Base-by-base conservation (phyloP, 1,140 invertebrate genomes). In the Apis mellifera region DNA sequence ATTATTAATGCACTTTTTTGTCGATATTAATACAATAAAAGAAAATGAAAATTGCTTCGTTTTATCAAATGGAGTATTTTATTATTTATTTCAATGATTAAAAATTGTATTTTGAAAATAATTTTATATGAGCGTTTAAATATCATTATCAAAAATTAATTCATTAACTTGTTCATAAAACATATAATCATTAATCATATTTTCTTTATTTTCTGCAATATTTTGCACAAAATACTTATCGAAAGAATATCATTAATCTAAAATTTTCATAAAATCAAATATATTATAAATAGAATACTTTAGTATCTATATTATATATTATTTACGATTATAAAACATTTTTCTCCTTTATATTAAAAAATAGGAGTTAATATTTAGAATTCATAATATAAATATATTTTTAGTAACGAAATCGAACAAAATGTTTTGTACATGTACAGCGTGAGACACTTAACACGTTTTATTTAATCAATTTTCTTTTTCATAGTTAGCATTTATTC, bases 361-460 rank as follows among this genome's bases (percentile, higher is more conserved):
- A 26, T 62, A 26, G 21, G 8, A 12, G 50, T n/a, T 23, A 64
- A 26, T 74, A 23, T n/a, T 54, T 13, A 42, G 50, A 48, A 66
- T 57, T 55, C 2, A 9, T 23, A 69, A 50, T 13, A 19, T 13
- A 71, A 42, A 62, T 75, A 75, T 75, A 75, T 75, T 70, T 78
- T 60, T 78, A 48, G 26, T 57, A 78, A 65, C 62, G 50, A 60
- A 69, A n/a, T 23, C 12, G 19, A 12, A 32, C 26, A 52, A 50
- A 71, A 71, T 52, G 9, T 32, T 19, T 75, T 75, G n/a, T 19
- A 52, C 48, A 55, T 60, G 42, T 74, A 74, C 21, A 60, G 57
- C 23, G 57, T 60, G 57, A 74, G 42, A 23, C 72, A 74, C n/a
- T 74, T 62, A 48, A 62, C 57, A 48, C 32, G 57, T 74, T 74